Conservation (phyloP, 2,797 vertebrate species). For the Delichon dasypus region DNA sequence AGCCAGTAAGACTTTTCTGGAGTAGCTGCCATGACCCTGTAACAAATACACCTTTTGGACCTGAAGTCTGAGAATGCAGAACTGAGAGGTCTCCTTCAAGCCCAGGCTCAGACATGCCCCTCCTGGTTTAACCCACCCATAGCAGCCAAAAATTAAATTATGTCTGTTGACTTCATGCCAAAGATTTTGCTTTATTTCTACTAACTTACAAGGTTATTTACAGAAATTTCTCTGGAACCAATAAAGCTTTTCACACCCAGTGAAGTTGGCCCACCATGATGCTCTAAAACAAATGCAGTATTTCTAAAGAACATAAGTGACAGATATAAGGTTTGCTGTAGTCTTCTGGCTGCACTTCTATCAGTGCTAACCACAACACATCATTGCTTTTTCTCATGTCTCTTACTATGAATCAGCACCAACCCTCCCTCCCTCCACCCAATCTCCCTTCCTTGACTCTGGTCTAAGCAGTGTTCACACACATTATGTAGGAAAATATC, state of each 20-base stretch:
- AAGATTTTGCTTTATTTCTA: neutral
- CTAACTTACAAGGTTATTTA: neutral
- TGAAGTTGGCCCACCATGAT: neutral
- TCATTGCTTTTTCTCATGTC: neutral
- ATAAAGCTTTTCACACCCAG: neutral
- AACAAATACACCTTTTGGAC: neutral
- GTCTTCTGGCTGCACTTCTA: neutral
- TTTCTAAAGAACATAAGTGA: neutral
- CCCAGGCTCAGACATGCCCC: neutral
- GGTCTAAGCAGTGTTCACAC: neutral
- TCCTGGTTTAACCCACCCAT: neutral
- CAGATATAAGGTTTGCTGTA: neutral
- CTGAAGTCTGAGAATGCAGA: neutral
- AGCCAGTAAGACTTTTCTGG: neutral
- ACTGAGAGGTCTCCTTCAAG: neutral
- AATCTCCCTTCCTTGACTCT: neutral
- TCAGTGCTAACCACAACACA: neutral
- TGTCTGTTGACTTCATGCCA: neutral
- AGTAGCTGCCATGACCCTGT: neutral
- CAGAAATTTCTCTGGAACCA: neutral
- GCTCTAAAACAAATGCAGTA: neutral
- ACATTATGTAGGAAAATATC: neutral
- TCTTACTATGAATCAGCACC: neutral
- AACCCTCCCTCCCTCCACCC: neutral
- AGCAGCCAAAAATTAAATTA: neutral